Evolutionary conservation across 2,888 invertebrate species (phyloP).

Genomic region (Spodoptera exigua): DNA sequence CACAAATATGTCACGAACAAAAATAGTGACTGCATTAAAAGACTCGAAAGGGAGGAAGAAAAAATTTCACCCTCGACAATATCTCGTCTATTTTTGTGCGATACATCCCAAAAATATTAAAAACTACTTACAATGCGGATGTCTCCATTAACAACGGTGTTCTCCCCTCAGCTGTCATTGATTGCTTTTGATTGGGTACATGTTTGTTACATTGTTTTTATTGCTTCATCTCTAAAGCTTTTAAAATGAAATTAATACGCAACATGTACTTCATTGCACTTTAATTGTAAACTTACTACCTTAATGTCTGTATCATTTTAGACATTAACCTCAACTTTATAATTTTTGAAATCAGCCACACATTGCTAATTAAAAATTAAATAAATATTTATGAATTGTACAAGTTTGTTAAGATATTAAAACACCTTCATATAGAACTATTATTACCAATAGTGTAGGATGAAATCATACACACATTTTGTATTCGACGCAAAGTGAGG

Average conservation of each 20-base stretch:
- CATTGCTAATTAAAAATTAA: no score
- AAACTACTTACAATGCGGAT: slow-evolving; percentile 85
- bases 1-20: slow-evolving; percentile 41
- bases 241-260: slow-evolving; percentile 53
- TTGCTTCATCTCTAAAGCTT: slow-evolving; percentile 52
- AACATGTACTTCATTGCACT: slow-evolving; percentile 8
- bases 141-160: slow-evolving; percentile 85
- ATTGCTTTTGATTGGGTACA: slow-evolving; percentile 79
- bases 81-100: slow-evolving; percentile 77
- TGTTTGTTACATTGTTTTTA: slow-evolving; percentile 64
- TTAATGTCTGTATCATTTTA: no score
- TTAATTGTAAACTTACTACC: slow-evolving; percentile 1
- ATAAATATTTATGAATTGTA: no score
- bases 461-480: no score
- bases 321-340: not conserved
- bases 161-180: slow-evolving; percentile 71
- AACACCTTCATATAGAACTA: no score
- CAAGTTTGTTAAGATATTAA: no score
- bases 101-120: slow-evolving; percentile 87
- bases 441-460: no score
- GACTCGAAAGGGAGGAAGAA: slow-evolving; percentile 61
- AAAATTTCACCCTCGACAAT: slow-evolving; percentile 72
- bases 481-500: not conserved
- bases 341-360: not conserved
- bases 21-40: slow-evolving; percentile 61